A percentile compares a stretch with the other conserved stretches of the same genome.
These are phyloP conservation scores for Borostomias antarcticus DNA, from an alignment of 2,797 vertebrate genomes.

Conservation along the genomic window DNA sequence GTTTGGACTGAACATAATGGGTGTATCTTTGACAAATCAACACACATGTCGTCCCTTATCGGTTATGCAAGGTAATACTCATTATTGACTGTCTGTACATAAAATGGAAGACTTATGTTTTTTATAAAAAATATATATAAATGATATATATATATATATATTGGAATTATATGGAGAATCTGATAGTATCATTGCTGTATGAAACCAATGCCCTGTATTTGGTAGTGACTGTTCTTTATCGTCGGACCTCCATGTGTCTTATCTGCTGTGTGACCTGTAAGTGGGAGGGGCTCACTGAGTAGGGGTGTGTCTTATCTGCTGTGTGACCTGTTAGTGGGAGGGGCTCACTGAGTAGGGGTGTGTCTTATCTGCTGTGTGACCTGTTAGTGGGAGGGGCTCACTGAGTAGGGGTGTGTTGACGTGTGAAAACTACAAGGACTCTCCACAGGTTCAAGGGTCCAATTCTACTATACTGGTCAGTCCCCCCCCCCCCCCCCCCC, in stretches of 20 bases:
- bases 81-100: slow-evolving; percentile 80
- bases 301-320: too few relatives aligned
- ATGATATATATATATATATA: slow-evolving; percentile 73
- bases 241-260: slow-evolving; percentile 69
- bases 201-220: slow-evolving; percentile 80
- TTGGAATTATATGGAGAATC: slow-evolving; percentile 79
- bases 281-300: too few relatives aligned
- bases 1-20: slow-evolving; percentile 14
- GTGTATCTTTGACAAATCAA: slow-evolving; percentile 70
- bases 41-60: slow-evolving; percentile 72
- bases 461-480: slow-evolving; percentile 53
- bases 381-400: slow-evolving; percentile 57
- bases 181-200: slow-evolving; percentile 79
- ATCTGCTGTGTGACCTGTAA: too few relatives aligned
- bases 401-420: slow-evolving; percentile 33
- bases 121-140: slow-evolving; percentile 85
- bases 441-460: slow-evolving; percentile 75
- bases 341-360: too few relatives aligned
- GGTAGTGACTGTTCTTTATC: slow-evolving; percentile 76
- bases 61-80: slow-evolving; percentile 86
- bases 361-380: too few relatives aligned
- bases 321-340: too few relatives aligned
- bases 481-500: slow-evolving; percentile 39
- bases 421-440: slow-evolving; percentile 60
- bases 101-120: slow-evolving; percentile 83